Conservation (phyloP, 2,888 invertebrate genomes). For the Parnassius apollo region DNA sequence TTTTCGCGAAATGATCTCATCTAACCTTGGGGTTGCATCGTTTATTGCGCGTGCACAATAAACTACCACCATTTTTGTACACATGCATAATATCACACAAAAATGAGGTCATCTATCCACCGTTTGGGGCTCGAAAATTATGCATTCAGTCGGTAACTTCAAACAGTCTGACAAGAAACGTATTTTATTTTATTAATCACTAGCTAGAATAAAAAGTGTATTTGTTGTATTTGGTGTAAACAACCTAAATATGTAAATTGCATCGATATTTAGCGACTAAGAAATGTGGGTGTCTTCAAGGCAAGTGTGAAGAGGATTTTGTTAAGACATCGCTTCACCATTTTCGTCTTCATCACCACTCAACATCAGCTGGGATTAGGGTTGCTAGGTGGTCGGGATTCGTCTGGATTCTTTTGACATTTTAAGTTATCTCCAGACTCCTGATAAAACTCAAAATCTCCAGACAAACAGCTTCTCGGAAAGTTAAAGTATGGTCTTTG, state of each 20-base stretch:
- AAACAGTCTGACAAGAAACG: not conserved
- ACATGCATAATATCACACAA: conserved; percentile 35
- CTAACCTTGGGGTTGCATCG: conserved; percentile 50
- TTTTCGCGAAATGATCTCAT: conserved; percentile 55
- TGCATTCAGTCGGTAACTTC: not conserved
- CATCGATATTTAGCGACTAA: not conserved
- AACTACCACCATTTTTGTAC: conserved; percentile 44
- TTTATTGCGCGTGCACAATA: conserved; percentile 42
- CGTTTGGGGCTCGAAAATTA: conserved; percentile 32
- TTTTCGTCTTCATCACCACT: too few species aligned
- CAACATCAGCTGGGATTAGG: too few species aligned
- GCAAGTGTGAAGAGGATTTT: too few species aligned
- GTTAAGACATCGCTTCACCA: too few species aligned
- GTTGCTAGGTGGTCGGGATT: too few species aligned
- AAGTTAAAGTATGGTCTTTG: too few species aligned
- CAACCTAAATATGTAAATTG: not conserved
- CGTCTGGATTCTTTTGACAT: too few species aligned
- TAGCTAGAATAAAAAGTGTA: not conserved
- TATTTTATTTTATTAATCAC: not conserved
- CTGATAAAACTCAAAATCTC: too few species aligned
- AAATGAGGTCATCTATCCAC: conserved; percentile 21
- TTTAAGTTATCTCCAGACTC: too few species aligned
- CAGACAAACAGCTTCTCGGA: too few species aligned
- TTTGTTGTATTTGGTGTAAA: not conserved
- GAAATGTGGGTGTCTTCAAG: not conserved